Conservation (phyloP, 2,797 vertebrate genomes). For the Lutjanus argentimaculatus region DNA sequence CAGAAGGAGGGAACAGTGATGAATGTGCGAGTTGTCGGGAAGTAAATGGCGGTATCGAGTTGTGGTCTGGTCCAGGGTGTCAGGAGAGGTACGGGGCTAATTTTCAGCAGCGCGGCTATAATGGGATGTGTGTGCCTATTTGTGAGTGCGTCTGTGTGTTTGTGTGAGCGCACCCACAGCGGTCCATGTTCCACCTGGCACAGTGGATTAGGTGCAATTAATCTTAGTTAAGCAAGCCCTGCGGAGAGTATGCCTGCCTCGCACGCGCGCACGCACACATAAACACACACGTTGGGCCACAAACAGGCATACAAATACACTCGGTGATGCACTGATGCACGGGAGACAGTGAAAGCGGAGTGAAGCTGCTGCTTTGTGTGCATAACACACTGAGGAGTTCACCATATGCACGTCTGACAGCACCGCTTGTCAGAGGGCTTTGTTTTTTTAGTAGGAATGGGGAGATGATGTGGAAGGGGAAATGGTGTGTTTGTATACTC, state of each 20-base stretch:
- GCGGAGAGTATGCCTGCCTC: constrained; percentile 65
- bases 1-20: constrained; percentile 70
- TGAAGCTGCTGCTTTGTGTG: constrained; percentile 64
- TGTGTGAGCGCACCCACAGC: constrained; percentile 52
- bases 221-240: constrained; percentile 87
- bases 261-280: constrained; percentile 25
- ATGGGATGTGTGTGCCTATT: constrained; percentile 75
- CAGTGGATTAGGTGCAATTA: constrained; percentile 87
- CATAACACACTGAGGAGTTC: constrained; percentile 59
- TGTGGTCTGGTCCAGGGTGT: constrained; percentile 73
- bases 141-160: constrained; percentile 65
- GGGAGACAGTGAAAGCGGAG: constrained; percentile 25
- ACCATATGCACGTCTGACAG: constrained; percentile 73
- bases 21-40: constrained; percentile 75
- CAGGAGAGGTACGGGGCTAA: constrained; percentile 77
- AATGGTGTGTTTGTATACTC: constrained; percentile 31
- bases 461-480: constrained; percentile 45
- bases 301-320: constrained; percentile 43
- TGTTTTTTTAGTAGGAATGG: constrained; percentile 56
- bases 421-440: constrained; percentile 59
- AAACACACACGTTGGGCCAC: constrained; percentile 28
- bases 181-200: constrained; percentile 83
- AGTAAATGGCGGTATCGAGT: constrained; percentile 83
- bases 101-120: constrained; percentile 75
- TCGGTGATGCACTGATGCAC: constrained; percentile 31